Conservation (phyloP, 2,888 invertebrate genomes). For the Cepaea hortensis region DNA sequence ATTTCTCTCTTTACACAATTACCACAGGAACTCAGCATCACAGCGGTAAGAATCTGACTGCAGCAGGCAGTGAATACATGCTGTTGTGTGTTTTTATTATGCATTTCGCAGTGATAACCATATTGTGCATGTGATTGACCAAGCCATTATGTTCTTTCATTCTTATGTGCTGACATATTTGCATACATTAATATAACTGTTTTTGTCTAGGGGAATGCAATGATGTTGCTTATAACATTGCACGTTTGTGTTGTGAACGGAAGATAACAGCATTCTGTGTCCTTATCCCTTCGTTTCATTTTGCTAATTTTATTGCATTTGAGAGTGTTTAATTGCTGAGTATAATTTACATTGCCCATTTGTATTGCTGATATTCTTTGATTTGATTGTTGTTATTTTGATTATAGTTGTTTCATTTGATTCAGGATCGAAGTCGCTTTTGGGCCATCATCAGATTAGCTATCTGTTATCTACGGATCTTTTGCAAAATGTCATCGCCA, state of each 20-base stretch:
- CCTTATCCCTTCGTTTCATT: not conserved
- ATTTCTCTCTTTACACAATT: slow-evolving; percentile 7
- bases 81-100: slow-evolving; percentile 3
- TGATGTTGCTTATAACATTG: not conserved
- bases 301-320: not conserved
- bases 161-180: too few relatives aligned
- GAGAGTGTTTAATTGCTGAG: not conserved
- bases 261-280: not conserved
- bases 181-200: too few relatives aligned
- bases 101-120: not conserved
- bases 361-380: not conserved
- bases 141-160: too few relatives aligned
- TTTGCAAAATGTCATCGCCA: too few relatives aligned
- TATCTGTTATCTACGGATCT: too few relatives aligned
- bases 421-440: too few relatives aligned
- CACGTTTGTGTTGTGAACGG: slow-evolving; percentile 1
- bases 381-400: not conserved
- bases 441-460: too few relatives aligned
- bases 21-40: slow-evolving; percentile 35
- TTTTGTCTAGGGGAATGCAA: not conserved
- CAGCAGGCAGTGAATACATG: not conserved
- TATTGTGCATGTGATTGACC: not conserved
- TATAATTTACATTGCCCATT: not conserved
- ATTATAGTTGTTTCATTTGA: too few relatives aligned
- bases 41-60: slow-evolving; percentile 42